These are phyloP conservation scores for Oedothorax gibbosus DNA, from an alignment of 1,140 invertebrate genomes.

Conservation along the genomic window DNA sequence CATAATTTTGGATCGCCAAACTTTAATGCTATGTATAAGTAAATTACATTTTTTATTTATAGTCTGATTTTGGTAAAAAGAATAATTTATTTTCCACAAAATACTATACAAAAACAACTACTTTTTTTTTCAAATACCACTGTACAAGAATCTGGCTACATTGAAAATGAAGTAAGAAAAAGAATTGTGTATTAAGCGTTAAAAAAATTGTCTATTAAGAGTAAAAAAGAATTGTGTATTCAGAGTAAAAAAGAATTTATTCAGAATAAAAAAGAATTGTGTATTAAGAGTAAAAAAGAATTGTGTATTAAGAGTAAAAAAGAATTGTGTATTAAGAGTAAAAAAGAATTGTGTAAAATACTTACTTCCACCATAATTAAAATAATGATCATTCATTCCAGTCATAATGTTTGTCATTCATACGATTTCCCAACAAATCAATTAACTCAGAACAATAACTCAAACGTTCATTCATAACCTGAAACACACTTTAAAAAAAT, in stretches of 20 bases:
- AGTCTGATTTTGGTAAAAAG: not conserved
- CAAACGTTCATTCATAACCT: constrained; percentile 95
- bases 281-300: too few species aligned
- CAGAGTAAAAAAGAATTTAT: too few species aligned
- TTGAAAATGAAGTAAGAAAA: too few species aligned
- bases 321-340: too few species aligned
- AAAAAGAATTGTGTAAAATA: not conserved
- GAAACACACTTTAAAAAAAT: constrained; percentile 12
- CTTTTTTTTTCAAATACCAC: not conserved
- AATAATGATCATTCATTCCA: constrained; percentile 97
- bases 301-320: too few species aligned
- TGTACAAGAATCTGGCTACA: constrained; percentile 9
- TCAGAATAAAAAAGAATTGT: too few species aligned
- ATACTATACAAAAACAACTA: not conserved
- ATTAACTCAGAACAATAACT: constrained; percentile 92
- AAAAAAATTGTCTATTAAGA: too few species aligned
- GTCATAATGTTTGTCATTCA: constrained; percentile 88
- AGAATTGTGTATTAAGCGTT: too few species aligned
- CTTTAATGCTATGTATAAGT: too few species aligned
- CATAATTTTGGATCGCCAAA: too few species aligned
- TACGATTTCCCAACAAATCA: constrained; percentile 85
- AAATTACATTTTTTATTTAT: too few species aligned
- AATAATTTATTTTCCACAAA: constrained; percentile 6
- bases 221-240: too few species aligned
- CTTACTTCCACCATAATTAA: constrained; percentile 94